phyloP scores from a whole-genome alignment of 1,140 invertebrate species.

The Teleopsis dalmanni region DNA sequence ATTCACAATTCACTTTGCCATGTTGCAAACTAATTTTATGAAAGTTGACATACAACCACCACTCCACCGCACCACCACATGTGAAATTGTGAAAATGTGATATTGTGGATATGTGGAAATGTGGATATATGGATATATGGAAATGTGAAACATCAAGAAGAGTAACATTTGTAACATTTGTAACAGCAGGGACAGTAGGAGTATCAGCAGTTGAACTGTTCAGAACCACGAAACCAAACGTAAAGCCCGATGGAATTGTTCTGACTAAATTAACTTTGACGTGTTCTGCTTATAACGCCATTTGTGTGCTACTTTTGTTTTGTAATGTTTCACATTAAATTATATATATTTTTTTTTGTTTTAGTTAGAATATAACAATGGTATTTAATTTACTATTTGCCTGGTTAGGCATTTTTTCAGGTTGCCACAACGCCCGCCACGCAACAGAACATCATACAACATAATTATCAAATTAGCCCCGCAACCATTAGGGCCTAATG shows the following conservation, averaged over 20 bases:
- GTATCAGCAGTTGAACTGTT: no score
- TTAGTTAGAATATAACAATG: no score
- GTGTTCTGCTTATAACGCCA: constrained; percentile 14
- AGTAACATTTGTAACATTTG: no score
- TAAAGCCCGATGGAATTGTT: constrained; percentile 41
- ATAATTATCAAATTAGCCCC: constrained; percentile 11
- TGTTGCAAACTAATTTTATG: constrained; percentile 42
- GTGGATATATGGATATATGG: no score
- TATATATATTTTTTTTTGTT: no score
- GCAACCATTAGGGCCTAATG: constrained; percentile 7
- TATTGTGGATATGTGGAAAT: no score
- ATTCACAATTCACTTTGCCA: constrained; percentile 22
- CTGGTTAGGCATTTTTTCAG: neutral
- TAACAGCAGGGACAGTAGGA: no score
- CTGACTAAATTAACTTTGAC: constrained; percentile 43
- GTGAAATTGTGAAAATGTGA: no score
- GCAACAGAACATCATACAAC: no score
- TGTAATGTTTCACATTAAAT: no score
- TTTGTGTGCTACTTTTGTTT: neutral
- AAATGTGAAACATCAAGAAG: no score
- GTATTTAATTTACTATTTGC: no score
- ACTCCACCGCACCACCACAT: constrained; percentile 33
- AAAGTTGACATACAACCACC: constrained; percentile 42
- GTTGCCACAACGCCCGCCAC: neutral
- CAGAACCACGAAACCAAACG: constrained; percentile 5